phyloP scores from a whole-genome alignment of 2,797 vertebrate species.

The Cryptoblepharus egeriae region DNA sequence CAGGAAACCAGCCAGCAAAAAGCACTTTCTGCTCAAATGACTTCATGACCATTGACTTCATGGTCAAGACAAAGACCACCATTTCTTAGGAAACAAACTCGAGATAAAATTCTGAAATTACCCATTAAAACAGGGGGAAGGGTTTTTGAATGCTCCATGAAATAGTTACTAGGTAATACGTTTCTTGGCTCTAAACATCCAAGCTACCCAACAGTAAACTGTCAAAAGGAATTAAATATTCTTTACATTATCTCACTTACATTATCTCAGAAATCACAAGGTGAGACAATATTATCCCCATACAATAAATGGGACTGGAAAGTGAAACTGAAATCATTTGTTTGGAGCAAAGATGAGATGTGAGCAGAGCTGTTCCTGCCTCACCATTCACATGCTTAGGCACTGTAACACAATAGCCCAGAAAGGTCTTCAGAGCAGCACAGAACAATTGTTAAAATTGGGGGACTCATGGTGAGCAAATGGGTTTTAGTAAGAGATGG shows the following conservation, averaged over 20 bases:
- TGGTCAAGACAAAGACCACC: background rate
- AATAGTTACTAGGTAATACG: background rate
- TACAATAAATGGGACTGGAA: background rate
- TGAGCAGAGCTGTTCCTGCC: background rate
- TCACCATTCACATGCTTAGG: background rate
- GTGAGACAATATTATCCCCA: background rate
- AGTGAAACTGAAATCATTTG: background rate
- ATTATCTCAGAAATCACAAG: background rate
- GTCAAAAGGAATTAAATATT: background rate
- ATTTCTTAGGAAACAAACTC: background rate
- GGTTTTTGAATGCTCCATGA: background rate
- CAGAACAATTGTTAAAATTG: too few species aligned
- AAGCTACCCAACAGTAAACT: background rate
- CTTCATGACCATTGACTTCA: too few species aligned
- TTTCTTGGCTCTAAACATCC: background rate
- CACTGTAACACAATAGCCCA: background rate
- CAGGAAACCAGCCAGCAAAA: background rate
- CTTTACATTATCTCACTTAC: background rate
- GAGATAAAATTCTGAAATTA: background rate
- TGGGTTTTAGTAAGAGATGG: background rate
- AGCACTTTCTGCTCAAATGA: background rate
- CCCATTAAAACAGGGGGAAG: background rate
- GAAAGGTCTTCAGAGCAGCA: background rate
- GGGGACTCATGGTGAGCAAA: too few species aligned
- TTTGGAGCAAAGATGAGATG: background rate